Conservation (phyloP, 2,113 vertebrate species). For the Macroglossus sobrinus region DNA sequence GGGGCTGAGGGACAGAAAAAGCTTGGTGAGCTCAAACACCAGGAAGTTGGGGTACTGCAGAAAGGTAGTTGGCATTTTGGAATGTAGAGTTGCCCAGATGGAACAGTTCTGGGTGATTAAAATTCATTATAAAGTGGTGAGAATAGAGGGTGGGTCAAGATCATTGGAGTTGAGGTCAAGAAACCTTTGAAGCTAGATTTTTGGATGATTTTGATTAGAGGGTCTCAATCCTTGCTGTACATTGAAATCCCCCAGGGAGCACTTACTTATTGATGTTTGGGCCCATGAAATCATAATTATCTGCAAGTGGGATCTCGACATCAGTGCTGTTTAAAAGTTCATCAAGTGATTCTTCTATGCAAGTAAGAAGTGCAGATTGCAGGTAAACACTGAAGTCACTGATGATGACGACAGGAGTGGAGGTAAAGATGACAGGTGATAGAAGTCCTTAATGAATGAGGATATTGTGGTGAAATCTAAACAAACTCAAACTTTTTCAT, state of each 20-base stretch:
- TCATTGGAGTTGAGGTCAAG: neutral
- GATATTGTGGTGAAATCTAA: neutral
- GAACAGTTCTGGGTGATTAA: neutral
- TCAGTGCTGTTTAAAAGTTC: neutral
- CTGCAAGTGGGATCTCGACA: neutral
- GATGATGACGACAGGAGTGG: neutral
- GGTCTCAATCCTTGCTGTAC: neutral
- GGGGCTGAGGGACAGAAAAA: neutral
- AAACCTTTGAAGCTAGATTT: neutral
- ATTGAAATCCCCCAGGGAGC: neutral
- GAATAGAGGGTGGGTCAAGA: neutral
- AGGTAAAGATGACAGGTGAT: neutral
- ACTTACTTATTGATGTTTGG: neutral
- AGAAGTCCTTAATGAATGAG: neutral
- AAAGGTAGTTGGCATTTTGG: neutral
- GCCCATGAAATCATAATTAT: neutral
- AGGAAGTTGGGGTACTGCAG: neutral
- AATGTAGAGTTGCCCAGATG: neutral
- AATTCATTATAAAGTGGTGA: neutral
- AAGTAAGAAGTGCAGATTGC: constrained; percentile 1
- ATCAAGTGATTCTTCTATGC: neutral
- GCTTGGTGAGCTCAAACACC: neutral
- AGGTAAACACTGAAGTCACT: neutral
- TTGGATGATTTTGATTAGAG: neutral
- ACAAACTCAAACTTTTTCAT: neutral